Percentiles rank a stretch among this genome's conserved stretches.
Evolutionary conservation across 92 coral and sea anemone genomes (phyloP).

Genomic region (Parazoanthus swiftii): DNA sequence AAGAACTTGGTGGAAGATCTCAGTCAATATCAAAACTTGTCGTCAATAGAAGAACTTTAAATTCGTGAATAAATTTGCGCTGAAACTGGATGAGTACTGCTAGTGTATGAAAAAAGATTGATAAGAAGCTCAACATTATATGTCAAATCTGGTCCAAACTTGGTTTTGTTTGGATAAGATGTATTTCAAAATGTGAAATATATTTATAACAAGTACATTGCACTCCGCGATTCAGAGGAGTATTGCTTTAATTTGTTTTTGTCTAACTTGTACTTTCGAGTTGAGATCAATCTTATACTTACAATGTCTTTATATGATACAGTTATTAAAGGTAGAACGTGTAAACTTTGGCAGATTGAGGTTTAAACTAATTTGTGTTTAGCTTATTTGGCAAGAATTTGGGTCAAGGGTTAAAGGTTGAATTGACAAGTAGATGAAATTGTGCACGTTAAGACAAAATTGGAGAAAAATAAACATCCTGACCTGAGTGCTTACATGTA

Average conservation of each 20-base stretch:
- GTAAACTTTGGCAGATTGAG: neutral
- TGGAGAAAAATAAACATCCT: too few relatives aligned
- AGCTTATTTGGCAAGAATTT: neutral
- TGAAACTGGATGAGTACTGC: neutral
- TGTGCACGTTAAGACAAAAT: too few relatives aligned
- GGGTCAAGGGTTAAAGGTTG: conserved; percentile 17
- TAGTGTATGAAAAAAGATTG: neutral
- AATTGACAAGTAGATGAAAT: neutral
- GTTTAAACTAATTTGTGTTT: neutral
- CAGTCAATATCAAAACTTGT: neutral
- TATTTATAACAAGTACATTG: neutral
- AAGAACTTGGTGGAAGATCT: neutral
- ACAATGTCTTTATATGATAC: neutral
- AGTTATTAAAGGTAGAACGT: too few relatives aligned
- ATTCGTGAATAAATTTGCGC: neutral
- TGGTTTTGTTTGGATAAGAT: neutral
- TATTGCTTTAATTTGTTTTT: neutral
- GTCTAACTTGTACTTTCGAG: neutral
- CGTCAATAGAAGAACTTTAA: neutral
- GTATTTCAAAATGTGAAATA: neutral
- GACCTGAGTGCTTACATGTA: too few relatives aligned
- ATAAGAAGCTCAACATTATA: neutral
- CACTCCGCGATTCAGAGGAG: neutral
- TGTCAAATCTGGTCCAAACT: neutral
- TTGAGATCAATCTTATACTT: neutral